These are phyloP conservation scores for Stictocephala bisonia DNA, from an alignment of 2,888 invertebrate species.

Conservation along the genomic window DNA sequence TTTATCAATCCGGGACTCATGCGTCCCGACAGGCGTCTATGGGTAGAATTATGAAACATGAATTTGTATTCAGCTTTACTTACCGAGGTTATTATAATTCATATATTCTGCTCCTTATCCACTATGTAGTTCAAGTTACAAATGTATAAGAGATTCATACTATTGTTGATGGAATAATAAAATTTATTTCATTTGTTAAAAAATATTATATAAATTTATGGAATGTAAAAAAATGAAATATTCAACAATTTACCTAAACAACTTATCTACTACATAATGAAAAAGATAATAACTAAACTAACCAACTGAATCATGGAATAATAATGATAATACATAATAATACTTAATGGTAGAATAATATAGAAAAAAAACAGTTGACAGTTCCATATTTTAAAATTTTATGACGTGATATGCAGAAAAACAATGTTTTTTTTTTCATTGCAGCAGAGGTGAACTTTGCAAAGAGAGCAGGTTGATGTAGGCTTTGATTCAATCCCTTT, in stretches of 20 bases:
- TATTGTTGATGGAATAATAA: slow-evolving; percentile 4
- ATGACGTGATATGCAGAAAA: not conserved
- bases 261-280: not conserved
- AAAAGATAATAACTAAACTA: not conserved
- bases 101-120: not conserved
- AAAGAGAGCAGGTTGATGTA: not conserved
- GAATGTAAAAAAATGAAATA: too few species aligned
- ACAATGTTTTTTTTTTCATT: too few species aligned
- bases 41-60: slow-evolving; percentile 10
- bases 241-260: not conserved
- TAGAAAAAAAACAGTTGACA: not conserved
- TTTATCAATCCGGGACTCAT: slow-evolving; percentile 7
- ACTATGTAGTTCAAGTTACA: not conserved
- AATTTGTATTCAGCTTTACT: slow-evolving; percentile 9
- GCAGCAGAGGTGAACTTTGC: slow-evolving; percentile 10
- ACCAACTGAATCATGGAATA: too few species aligned
- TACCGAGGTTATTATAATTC: not conserved
- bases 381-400: too few species aligned
- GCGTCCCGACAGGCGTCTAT: too few species aligned
- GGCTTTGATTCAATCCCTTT: slow-evolving; percentile 10
- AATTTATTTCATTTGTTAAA: not conserved
- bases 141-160: not conserved
- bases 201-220: not conserved
- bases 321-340: too few species aligned
- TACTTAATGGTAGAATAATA: not conserved